Conservation (phyloP, 2,113 vertebrate genomes). For the Rhinoptilus africanus region DNA sequence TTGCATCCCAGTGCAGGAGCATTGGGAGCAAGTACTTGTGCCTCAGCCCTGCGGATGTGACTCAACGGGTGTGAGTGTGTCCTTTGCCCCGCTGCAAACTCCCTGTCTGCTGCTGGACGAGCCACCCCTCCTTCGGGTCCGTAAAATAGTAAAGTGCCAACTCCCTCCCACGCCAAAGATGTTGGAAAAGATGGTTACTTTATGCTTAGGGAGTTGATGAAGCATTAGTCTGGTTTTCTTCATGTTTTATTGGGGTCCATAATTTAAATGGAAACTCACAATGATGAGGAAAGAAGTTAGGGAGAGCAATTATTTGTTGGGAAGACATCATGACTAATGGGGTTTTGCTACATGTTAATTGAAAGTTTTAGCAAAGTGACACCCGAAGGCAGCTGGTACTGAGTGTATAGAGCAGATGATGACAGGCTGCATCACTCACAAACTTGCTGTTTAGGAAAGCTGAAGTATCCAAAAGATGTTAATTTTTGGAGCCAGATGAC, state of each 20-base stretch:
- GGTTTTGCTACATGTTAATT: background rate
- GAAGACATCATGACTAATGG: background rate
- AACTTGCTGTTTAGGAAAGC: background rate
- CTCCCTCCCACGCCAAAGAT: background rate
- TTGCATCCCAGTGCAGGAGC: rapidly evolving
- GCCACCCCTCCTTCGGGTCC: background rate
- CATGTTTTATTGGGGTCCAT: background rate
- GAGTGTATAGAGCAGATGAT: background rate
- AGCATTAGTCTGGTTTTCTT: background rate
- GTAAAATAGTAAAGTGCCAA: background rate
- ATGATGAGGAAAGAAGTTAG: background rate
- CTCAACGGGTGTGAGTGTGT: rapidly evolving
- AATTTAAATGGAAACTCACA: background rate
- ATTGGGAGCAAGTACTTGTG: rapidly evolving
- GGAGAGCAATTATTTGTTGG: background rate
- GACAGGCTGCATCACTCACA: background rate
- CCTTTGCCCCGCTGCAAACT: background rate
- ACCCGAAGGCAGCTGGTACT: background rate
- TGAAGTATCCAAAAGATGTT: background rate
- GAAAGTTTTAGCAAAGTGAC: background rate
- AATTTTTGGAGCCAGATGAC: background rate
- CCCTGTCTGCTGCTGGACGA: background rate
- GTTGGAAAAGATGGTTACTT: background rate
- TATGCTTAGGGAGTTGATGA: background rate
- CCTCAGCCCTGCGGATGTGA: background rate